Evolutionary conservation across 2,113 vertebrate genomes (phyloP).

Genomic region (Rhea americana): DNA sequence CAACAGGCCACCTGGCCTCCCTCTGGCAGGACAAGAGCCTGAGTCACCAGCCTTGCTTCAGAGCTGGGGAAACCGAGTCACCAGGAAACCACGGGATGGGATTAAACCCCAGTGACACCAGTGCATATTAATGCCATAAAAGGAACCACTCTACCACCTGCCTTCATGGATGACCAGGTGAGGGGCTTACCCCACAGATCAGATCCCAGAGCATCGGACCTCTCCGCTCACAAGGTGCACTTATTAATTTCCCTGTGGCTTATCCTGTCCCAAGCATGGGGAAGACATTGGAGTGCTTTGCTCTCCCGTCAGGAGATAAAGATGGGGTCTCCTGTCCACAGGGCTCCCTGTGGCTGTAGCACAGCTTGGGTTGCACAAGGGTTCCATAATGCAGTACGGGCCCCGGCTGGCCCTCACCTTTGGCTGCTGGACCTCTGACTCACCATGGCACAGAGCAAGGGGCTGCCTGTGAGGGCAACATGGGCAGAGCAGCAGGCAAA

Average conservation of each 20-base stretch:
- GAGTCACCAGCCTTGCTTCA: neutral
- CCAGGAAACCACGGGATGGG: neutral
- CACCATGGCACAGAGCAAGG: accelerated
- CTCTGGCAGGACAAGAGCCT: accelerated
- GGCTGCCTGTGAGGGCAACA: neutral
- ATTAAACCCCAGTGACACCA: neutral
- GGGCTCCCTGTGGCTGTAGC: neutral
- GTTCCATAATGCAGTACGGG: accelerated
- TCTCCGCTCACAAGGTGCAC: neutral
- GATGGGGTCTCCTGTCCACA: neutral
- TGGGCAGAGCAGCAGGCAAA: neutral
- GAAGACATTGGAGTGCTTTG: neutral
- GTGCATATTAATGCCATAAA: neutral
- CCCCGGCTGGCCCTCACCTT: neutral
- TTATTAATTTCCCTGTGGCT: neutral
- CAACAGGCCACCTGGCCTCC: no score
- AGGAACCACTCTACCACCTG: neutral
- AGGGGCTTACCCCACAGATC: neutral
- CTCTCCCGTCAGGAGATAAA: neutral
- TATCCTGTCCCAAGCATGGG: neutral
- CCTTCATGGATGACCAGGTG: neutral
- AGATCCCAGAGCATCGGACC: neutral
- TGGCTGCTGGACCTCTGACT: neutral
- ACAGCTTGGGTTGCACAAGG: accelerated
- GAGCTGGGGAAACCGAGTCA: neutral